These are phyloP conservation scores for Noctua janthe DNA, from an alignment of 2,888 invertebrate genomes.

Conservation along the genomic window DNA sequence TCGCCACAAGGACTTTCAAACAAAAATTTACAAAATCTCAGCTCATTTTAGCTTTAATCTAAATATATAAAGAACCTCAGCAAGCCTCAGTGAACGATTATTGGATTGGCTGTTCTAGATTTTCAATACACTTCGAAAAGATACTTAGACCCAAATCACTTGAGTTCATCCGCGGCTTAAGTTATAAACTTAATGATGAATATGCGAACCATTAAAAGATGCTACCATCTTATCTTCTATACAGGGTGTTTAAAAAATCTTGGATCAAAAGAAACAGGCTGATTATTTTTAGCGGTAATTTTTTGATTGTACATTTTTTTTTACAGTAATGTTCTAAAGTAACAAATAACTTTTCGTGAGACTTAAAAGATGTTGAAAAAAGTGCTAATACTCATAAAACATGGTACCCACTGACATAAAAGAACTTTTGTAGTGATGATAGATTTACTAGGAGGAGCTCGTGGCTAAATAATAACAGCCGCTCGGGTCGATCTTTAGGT, in stretches of 20 bases:
- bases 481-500: too few relatives aligned
- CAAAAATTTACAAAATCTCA: conserved; percentile 12
- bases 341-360: too few relatives aligned
- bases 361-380: too few relatives aligned
- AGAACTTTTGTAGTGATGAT: too few relatives aligned
- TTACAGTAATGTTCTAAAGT: too few relatives aligned
- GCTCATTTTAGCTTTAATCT: conserved; percentile 17
- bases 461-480: too few relatives aligned
- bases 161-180: conserved; percentile 22
- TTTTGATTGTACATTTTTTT: too few relatives aligned
- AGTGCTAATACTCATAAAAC: too few relatives aligned
- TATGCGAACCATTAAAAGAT: not conserved
- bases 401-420: too few relatives aligned
- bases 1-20: not conserved
- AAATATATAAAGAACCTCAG: not conserved
- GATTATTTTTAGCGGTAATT: too few relatives aligned
- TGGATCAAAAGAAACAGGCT: too few relatives aligned
- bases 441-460: too few relatives aligned
- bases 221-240: not conserved
- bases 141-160: conserved; percentile 46
- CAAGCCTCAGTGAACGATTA: conserved; percentile 48
- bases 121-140: conserved; percentile 23
- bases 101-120: conserved; percentile 33
- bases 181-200: conserved; percentile 14
- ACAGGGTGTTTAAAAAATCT: not conserved